These are phyloP conservation scores for Gobius niger DNA, from an alignment of 2,113 vertebrate genomes.

Conservation along the genomic window DNA sequence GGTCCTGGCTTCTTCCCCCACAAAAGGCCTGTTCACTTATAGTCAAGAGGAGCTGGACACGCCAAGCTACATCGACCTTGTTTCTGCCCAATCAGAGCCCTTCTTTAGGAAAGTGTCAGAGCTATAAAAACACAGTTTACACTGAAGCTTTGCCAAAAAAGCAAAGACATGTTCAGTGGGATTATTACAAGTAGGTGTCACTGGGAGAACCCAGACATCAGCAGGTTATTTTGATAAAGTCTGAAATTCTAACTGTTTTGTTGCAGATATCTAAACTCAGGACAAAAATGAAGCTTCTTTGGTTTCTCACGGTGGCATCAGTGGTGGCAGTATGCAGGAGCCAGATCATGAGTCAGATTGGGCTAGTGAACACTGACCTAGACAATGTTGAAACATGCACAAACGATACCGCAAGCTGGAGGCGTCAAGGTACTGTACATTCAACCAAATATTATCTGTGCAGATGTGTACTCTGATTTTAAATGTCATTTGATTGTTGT, in stretches of 20 bases:
- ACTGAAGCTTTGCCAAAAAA: constrained; percentile 1
- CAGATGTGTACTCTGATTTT: not conserved
- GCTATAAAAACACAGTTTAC: constrained; percentile 48
- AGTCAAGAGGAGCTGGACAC: constrained; percentile 31
- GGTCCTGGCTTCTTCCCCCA: constrained; percentile 31
- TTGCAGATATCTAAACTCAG: constrained; percentile 28
- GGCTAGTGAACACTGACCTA: not conserved
- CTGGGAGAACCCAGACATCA: constrained; percentile 3
- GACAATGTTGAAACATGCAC: not conserved
- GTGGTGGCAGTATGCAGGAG: constrained; percentile 34
- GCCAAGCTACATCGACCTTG: constrained; percentile 54
- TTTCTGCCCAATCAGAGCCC: constrained; percentile 51
- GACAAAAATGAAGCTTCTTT: constrained; percentile 43
- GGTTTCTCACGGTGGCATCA: constrained; percentile 38
- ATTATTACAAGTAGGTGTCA: constrained; percentile 34
- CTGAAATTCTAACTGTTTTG: constrained; percentile 6
- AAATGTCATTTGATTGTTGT: not conserved
- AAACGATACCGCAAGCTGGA: not conserved
- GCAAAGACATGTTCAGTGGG: not conserved
- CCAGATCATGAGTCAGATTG: constrained; percentile 27
- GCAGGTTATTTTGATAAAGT: not conserved
- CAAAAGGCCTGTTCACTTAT: constrained; percentile 48
- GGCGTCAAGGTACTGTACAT: constrained; percentile 55
- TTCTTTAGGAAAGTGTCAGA: not conserved
- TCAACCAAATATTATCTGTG: not conserved